Percentiles rank a stretch among this genome's conserved stretches.
These are phyloP conservation scores for Pegoplata infirma DNA, from an alignment of 2,888 invertebrate species.

Conservation along the genomic window DNA sequence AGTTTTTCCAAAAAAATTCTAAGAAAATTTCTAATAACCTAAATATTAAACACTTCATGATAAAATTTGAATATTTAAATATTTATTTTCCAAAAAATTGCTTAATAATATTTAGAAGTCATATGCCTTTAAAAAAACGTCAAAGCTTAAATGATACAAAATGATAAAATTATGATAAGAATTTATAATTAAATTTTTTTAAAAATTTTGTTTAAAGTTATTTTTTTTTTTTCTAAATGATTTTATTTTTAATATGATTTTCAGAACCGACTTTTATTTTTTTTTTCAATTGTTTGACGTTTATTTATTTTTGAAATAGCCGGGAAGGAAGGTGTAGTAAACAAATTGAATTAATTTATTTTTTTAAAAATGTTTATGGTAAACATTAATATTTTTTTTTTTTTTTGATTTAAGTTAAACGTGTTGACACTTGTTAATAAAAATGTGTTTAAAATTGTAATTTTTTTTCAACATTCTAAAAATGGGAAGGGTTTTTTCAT, in stretches of 20 bases:
- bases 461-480: constrained; percentile 5
- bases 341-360: too few relatives aligned
- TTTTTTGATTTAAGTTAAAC: constrained; percentile 36
- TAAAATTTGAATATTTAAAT: neutral
- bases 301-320: neutral
- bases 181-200: neutral
- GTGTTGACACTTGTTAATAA: constrained; percentile 62
- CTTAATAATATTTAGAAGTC: neutral
- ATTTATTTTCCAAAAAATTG: neutral
- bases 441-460: constrained; percentile 58
- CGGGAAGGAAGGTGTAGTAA: neutral
- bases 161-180: neutral
- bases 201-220: neutral
- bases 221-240: neutral
- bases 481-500: constrained; percentile 38
- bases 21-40: neutral
- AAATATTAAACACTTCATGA: neutral
- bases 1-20: neutral
- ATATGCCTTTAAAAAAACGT: neutral
- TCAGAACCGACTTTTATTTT: too few relatives aligned
- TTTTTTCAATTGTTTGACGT: neutral
- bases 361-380: constrained; percentile 13
- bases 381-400: constrained; percentile 19
- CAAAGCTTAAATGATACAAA: neutral
- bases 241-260: too few relatives aligned